Conservation (phyloP, 2,797 vertebrate species). For the Melanogrammus aeglefinus region DNA sequence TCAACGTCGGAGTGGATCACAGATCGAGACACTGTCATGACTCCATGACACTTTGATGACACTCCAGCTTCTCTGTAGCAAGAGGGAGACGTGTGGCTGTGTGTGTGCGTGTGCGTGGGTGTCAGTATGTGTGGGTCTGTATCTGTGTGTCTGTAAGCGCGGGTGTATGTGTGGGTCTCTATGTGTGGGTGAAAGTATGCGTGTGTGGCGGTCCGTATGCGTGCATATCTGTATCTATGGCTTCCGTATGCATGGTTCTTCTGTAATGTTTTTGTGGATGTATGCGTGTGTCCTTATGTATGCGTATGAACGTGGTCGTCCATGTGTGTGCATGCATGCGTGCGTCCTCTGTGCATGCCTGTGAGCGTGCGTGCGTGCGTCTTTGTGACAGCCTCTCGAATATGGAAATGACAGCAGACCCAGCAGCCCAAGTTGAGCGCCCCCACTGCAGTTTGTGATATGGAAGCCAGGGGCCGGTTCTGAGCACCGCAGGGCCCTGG, state of each 20-base stretch:
- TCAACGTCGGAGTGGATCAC: constrained; percentile 50
- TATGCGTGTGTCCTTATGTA: background rate
- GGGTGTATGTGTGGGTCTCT: no score
- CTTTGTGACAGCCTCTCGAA: background rate
- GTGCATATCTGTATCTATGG: no score
- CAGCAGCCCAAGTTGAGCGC: background rate
- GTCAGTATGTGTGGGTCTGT: no score
- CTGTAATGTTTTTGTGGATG: no score
- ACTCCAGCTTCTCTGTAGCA: constrained; percentile 29
- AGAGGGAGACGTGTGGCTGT: constrained; percentile 25
- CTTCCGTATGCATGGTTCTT: no score
- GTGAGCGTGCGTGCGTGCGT: background rate
- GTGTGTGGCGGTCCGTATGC: no score
- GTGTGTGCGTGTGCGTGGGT: constrained; percentile 3
- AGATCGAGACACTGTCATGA: constrained; percentile 46
- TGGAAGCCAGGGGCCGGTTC: background rate
- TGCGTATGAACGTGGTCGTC: no score
- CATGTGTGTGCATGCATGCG: background rate
- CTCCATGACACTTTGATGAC: constrained; percentile 43
- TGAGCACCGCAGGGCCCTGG: background rate
- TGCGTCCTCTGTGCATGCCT: constrained; percentile 3
- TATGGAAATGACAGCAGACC: background rate
- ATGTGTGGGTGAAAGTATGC: no score
- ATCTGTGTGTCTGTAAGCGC: background rate
- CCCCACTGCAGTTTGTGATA: background rate